Percentiles rank a stretch among this genome's conserved stretches.
phyloP scores from a whole-genome alignment of 1,140 invertebrate species.

The Arctopsyche grandis region DNA sequence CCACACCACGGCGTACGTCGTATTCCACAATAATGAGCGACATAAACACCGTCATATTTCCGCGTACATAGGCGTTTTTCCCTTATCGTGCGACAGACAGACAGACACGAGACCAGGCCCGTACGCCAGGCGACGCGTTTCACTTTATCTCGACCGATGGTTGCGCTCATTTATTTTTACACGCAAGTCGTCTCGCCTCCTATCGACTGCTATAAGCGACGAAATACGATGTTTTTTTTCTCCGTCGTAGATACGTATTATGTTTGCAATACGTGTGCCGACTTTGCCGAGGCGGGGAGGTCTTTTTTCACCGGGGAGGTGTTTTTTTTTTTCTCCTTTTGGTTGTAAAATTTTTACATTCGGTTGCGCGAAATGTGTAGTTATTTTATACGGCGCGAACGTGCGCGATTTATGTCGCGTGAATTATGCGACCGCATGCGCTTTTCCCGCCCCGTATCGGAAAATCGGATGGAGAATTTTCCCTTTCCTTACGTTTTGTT shows the following conservation, averaged over 20 bases:
- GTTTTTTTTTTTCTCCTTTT: background rate
- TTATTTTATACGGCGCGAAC: conserved; percentile 19
- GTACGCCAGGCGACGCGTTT: background rate
- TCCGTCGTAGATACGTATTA: background rate
- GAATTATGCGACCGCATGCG: conserved; percentile 26
- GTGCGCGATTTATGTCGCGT: conserved; percentile 31
- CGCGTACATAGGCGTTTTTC: background rate
- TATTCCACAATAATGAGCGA: conserved; percentile 15
- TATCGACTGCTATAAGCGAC: background rate
- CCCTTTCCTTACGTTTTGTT: background rate
- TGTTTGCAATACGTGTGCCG: too few species aligned
- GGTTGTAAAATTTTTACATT: conserved; percentile 26
- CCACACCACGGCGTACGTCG: background rate
- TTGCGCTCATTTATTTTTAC: conserved; percentile 27
- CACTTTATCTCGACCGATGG: conserved; percentile 21
- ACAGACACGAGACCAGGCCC: conserved; percentile 10
- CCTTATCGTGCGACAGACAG: conserved; percentile 27
- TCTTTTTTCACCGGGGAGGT: background rate
- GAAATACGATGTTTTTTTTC: background rate
- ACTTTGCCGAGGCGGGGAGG: too few species aligned
- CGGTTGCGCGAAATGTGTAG: conserved; percentile 8
- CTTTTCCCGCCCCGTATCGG: background rate
- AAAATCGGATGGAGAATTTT: background rate
- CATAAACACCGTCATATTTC: conserved; percentile 51
- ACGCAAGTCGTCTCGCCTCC: background rate